These are phyloP conservation scores for Physocephala rufipes DNA, from an alignment of 2,888 invertebrate genomes.

Conservation along the genomic window DNA sequence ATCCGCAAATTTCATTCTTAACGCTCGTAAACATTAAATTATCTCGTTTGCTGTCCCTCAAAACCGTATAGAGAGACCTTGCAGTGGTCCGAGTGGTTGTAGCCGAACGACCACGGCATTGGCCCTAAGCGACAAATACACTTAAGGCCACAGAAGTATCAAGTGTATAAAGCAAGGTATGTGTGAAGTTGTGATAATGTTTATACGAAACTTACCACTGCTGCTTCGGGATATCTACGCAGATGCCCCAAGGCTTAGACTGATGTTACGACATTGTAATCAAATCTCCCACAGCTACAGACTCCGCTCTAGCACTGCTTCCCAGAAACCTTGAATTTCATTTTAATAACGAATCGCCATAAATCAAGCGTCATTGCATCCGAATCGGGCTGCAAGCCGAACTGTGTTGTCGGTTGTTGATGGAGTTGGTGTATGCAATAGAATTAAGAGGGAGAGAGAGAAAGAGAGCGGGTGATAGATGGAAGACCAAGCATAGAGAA, in stretches of 20 bases:
- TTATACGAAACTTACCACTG: neutral
- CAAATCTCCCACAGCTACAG: slow-evolving; percentile 2
- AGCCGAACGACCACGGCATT: neutral
- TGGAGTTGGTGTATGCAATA: too few relatives aligned
- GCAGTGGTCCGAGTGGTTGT: too few relatives aligned
- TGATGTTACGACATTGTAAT: slow-evolving; percentile 28
- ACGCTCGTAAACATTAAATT: too few relatives aligned
- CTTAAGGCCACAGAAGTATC: neutral
- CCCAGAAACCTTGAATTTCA: slow-evolving; percentile 39
- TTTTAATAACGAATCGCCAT: slow-evolving; percentile 59
- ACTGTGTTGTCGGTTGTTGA: neutral
- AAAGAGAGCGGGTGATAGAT: neutral
- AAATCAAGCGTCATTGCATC: slow-evolving; percentile 61
- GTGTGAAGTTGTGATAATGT: neutral
- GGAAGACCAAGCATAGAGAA: neutral
- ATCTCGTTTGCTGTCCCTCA: too few relatives aligned
- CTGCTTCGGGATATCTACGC: too few relatives aligned
- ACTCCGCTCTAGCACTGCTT: neutral
- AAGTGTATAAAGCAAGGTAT: neutral
- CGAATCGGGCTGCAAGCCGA: slow-evolving; percentile 22
- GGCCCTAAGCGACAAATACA: neutral
- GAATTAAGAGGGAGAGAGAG: neutral
- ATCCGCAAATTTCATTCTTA: too few relatives aligned
- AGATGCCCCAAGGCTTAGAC: too few relatives aligned
- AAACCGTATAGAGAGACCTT: too few relatives aligned